Percentiles rank a stretch among this genome's conserved stretches.
These are phyloP conservation scores for Ochropacha duplaris DNA, from an alignment of 2,888 invertebrate genomes.

Conservation along the genomic window DNA sequence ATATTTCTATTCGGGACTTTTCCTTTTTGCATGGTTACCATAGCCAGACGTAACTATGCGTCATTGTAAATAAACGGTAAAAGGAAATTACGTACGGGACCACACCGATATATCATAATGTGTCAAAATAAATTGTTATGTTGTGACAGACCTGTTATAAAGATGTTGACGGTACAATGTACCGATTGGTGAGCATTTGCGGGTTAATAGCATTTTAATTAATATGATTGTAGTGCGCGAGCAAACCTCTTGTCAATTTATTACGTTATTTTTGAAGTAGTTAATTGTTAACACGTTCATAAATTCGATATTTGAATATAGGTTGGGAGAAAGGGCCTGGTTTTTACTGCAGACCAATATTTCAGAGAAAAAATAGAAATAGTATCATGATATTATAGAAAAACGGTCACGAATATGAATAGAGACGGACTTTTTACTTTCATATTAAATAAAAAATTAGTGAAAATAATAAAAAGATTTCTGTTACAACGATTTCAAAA, in stretches of 20 bases:
- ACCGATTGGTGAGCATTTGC: neutral
- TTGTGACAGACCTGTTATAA: conserved; percentile 10
- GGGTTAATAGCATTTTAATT: neutral
- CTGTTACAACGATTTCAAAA: no score
- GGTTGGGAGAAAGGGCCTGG: no score
- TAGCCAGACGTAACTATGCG: conserved; percentile 22
- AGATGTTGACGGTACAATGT: neutral
- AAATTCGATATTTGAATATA: no score
- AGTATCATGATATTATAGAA: no score
- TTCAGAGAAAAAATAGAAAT: no score
- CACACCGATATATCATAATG: conserved; percentile 39
- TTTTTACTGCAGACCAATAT: no score
- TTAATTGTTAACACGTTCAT: no score
- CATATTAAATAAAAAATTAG: no score
- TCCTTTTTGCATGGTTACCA: neutral
- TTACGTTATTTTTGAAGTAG: no score
- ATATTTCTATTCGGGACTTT: neutral
- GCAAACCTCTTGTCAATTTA: neutral
- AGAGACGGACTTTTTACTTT: no score
- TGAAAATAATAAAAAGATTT: no score
- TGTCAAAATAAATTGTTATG: conserved; percentile 46
- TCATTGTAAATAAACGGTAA: conserved; percentile 55
- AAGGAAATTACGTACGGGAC: conserved; percentile 46
- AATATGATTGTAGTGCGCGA: neutral
- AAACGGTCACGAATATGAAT: no score